A percentile compares a stretch with the other conserved stretches of the same genome.
Conservation (phyloP, 1,140 invertebrate species). For the Lordiphosa clarofinis region DNA sequence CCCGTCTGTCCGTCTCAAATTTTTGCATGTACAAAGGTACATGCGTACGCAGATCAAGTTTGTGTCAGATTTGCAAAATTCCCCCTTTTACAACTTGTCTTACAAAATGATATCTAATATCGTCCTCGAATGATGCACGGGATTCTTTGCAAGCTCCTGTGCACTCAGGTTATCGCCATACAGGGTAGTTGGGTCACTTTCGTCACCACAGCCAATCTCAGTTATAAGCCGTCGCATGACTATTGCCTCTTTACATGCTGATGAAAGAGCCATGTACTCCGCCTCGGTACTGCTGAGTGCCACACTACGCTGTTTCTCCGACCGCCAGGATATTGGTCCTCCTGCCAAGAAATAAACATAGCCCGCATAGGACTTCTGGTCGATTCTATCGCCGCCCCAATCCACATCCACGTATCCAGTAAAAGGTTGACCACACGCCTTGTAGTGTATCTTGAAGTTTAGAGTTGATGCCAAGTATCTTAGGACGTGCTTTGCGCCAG, state of each 20-base stretch:
- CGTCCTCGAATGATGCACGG: constrained; percentile 9
- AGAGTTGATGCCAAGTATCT: neutral
- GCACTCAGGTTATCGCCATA: constrained; percentile 6
- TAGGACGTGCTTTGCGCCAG: no score
- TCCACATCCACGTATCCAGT: no score
- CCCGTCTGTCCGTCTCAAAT: no score
- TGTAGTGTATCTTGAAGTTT: constrained; percentile 1
- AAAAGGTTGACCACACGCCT: no score
- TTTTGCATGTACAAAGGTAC: no score
- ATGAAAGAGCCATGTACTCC: constrained; percentile 52
- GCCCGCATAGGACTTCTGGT: constrained; percentile 64
- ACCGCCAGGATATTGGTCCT: constrained; percentile 58
- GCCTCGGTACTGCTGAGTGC: constrained; percentile 65
- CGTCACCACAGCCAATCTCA: no score
- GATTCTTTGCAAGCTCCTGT: constrained; percentile 10
- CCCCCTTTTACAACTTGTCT: no score
- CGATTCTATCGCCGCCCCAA: constrained; percentile 3
- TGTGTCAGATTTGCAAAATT: no score
- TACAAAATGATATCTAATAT: no score
- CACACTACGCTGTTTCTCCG: constrained; percentile 63
- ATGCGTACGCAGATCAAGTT: no score
- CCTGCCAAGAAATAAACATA: constrained; percentile 26
- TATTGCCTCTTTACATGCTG: no score
- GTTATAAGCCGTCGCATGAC: no score
- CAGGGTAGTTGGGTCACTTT: neutral